phyloP scores from a whole-genome alignment of 1,140 invertebrate species.

The Whitmania pigra region DNA sequence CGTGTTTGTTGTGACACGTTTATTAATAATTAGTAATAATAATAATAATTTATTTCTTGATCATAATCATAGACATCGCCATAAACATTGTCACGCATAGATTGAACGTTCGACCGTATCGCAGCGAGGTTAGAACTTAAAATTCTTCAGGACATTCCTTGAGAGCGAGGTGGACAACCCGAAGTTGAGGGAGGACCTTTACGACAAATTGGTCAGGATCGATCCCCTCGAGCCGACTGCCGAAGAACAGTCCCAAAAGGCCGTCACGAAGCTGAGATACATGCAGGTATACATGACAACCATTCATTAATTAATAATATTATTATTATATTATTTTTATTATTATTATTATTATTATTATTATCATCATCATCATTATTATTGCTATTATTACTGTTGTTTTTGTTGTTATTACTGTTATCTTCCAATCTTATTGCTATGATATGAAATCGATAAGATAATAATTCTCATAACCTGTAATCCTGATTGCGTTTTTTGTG shows the following conservation, averaged over 20 bases:
- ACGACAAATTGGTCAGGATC: conserved; percentile 92
- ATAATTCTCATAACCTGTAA: background rate
- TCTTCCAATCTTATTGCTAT: background rate
- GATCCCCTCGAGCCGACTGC: conserved; percentile 75
- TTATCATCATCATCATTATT: background rate
- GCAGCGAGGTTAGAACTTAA: no score
- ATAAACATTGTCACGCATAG: no score
- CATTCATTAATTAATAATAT: background rate
- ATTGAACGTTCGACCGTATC: no score
- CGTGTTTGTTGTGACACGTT: no score
- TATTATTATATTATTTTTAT: background rate
- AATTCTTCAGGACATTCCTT: conserved; percentile 59
- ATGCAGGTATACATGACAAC: conserved; percentile 68
- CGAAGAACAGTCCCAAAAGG: conserved; percentile 74
- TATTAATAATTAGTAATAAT: conserved; percentile 37
- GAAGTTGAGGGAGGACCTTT: conserved; percentile 61
- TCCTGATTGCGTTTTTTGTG: conserved; percentile 16
- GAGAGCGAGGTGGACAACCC: conserved; percentile 79
- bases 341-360: background rate
- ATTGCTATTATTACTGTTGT: background rate
- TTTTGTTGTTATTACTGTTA: background rate
- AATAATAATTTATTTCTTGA: conserved; percentile 29
- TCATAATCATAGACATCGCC: no score
- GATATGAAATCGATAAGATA: background rate
- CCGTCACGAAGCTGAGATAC: conserved; percentile 85